Conservation (phyloP, 2,888 invertebrate species). For the Mesorhabditis belari region DNA sequence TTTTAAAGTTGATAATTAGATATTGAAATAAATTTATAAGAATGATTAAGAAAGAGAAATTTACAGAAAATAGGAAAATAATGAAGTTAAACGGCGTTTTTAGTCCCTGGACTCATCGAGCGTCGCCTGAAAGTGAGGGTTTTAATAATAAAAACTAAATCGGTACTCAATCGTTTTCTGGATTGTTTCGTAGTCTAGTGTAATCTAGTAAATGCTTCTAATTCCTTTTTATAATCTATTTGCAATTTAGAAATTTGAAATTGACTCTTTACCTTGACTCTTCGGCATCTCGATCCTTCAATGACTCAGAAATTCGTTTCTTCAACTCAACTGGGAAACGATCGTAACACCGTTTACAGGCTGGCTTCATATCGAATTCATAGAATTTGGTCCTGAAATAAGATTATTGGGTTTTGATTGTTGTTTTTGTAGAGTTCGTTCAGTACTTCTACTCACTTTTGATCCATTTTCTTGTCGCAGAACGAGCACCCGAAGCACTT, state of each 20-base stretch:
- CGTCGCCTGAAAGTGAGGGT: no score
- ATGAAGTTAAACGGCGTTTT: no score
- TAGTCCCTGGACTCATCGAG: not conserved
- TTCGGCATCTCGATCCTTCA: slow-evolving; percentile 40
- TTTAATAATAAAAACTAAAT: no score
- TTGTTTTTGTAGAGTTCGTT: not conserved
- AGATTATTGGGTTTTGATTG: not conserved
- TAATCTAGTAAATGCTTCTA: no score
- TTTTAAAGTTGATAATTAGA: no score
- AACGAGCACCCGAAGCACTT: slow-evolving; percentile 96
- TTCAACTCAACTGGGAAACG: slow-evolving; percentile 87
- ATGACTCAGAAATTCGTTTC: slow-evolving; percentile 65
- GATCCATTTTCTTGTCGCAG: slow-evolving; percentile 76
- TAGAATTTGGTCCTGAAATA: slow-evolving; percentile 76
- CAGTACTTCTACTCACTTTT: slow-evolving; percentile 53
- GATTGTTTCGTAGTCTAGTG: no score
- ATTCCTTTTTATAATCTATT: no score
- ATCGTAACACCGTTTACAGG: slow-evolving; percentile 96
- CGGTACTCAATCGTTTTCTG: no score
- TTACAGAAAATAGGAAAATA: no score
- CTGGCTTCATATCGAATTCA: slow-evolving; percentile 95
- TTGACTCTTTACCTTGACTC: slow-evolving; percentile 5
- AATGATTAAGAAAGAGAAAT: no score
- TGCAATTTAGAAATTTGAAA: not conserved
- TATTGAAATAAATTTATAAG: no score